Base-by-base conservation (phyloP, 2,113 vertebrate species). In the Prionailurus bengalensis region DNA sequence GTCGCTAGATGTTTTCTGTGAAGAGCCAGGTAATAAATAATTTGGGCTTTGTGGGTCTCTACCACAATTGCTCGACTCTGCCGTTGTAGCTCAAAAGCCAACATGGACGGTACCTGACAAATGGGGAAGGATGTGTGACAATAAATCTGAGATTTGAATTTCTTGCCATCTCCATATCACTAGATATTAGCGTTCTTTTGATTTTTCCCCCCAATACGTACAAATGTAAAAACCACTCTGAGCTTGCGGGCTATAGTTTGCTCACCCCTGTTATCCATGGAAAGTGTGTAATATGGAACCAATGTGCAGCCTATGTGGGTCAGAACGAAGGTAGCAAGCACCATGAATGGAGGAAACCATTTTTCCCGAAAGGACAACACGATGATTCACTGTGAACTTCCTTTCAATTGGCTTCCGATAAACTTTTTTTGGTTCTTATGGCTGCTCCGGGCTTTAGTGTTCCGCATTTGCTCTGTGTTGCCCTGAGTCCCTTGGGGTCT, bases 221-320 rank as follows among this genome's bases (percentile, higher is more conserved):
- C 45, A 74, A 55, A 45, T 23, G 55, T 80, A 89, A 73, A 92
- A 74, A 84, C 11, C 7, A 36, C 78, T 81, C n/a, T 80, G 12
- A 71, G 17, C 27, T 65, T 17, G 7, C 0, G 14, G 23, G 53
- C 39, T 23, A 0, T 53, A 5, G 2, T 65, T 31, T 65, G 15
- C 33, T 63, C 14, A 25, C 39, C 7, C 5, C 0, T 15, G 29
- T 10, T 73, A 84, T 31, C 7, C 14, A 17, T 31, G 13, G 65
- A 33, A 48, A 71, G 63, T 8, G 25, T 7, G 29, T 39, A 19
- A 16, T 14, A 10, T 9, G 68, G 25, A 19, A 42, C 10, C 4
- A 14, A 27, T 0, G 1, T 1, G 17, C 39, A 45, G 7, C 2
- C 25, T 11, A 15, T 1, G 9, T n/a, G 31, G 45, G 33, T 16